Conservation (phyloP, 2,888 invertebrate genomes). For the Catocala nupta region DNA sequence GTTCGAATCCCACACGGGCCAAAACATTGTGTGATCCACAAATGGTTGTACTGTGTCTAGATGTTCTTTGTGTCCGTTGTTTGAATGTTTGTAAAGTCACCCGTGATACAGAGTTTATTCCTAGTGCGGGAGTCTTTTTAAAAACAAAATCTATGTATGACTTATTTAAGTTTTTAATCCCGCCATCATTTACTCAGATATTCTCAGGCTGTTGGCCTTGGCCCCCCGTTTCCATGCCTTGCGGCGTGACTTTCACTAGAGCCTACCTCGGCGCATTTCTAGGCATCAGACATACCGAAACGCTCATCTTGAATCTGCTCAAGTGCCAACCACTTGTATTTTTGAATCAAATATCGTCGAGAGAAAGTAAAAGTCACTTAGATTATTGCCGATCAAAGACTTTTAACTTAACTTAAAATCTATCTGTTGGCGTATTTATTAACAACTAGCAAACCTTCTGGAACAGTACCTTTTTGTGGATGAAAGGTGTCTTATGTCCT, state of each 20-base stretch:
- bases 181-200: constrained; percentile 34
- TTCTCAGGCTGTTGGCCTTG: constrained; percentile 47
- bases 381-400: neutral
- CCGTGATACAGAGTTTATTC: no score
- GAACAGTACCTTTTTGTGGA: no score
- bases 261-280: constrained; percentile 49
- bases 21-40: no score
- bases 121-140: no score
- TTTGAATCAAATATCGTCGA: constrained; percentile 14
- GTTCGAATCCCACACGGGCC: no score
- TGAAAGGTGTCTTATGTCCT: no score
- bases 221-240: constrained; percentile 58
- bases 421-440: no score
- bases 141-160: no score
- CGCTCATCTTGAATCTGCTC: constrained; percentile 26
- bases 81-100: no score
- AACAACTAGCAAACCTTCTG: no score
- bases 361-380: constrained; percentile 31
- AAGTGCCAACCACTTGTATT: constrained; percentile 16
- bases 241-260: constrained; percentile 67
- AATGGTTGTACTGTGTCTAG: no score
- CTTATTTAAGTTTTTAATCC: constrained; percentile 7
- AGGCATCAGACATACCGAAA: constrained; percentile 41
- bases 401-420: constrained; percentile 2
- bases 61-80: no score